These are phyloP conservation scores for Parochlus steinenii DNA, from an alignment of 2,888 invertebrate species.

Conservation along the genomic window DNA sequence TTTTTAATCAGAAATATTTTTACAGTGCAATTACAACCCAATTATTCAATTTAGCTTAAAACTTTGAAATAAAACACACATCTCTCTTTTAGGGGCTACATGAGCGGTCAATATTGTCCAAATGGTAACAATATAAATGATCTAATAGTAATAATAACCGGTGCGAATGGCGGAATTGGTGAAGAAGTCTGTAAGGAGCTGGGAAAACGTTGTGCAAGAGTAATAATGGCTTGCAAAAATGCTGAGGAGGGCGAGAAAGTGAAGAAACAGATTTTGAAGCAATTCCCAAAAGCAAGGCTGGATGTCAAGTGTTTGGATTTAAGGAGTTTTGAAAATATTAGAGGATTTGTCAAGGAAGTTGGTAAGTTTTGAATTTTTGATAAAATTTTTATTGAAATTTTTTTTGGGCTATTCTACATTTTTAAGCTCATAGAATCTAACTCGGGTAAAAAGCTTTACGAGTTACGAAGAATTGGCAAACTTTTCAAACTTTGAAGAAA, in stretches of 20 bases:
- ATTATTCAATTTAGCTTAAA: too few relatives aligned
- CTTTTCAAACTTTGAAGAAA: not conserved
- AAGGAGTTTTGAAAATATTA: constrained; percentile 41
- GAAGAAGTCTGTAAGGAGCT: constrained; percentile 41
- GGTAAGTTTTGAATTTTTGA: constrained; percentile 17
- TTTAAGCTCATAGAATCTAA: too few relatives aligned
- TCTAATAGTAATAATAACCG: constrained; percentile 43
- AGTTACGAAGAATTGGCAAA: not conserved
- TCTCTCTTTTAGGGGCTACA: constrained; percentile 31
- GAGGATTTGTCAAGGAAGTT: constrained; percentile 36
- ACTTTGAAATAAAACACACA: too few relatives aligned
- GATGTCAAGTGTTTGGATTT: constrained; percentile 43
- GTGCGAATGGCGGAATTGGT: constrained; percentile 41
- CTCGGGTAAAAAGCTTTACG: constrained; percentile 6
- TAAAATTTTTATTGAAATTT: constrained; percentile 18
- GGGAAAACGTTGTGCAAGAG: constrained; percentile 35
- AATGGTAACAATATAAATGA: constrained; percentile 36
- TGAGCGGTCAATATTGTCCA: constrained; percentile 38
- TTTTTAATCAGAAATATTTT: too few relatives aligned
- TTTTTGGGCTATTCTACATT: too few relatives aligned
- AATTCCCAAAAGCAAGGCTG: constrained; percentile 33
- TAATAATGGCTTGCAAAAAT: constrained; percentile 36
- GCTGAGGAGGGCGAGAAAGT: constrained; percentile 28
- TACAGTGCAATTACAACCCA: too few relatives aligned
- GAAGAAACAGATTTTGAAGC: constrained; percentile 32